Conservation (phyloP, 2,113 vertebrate genomes). For the Castor canadensis region DNA sequence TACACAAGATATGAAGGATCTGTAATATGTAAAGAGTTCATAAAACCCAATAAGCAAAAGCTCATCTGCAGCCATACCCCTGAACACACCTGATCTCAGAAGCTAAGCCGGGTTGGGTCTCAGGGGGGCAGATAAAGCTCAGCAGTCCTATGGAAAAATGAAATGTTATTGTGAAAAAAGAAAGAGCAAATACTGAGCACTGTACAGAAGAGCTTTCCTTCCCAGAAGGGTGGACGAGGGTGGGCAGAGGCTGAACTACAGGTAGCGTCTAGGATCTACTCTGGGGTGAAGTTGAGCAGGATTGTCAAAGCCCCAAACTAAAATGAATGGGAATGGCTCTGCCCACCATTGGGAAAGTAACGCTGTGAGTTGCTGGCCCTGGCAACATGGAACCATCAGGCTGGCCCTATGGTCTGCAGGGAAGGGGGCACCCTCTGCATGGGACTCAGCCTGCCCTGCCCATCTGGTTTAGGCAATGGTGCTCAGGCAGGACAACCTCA, state of each 20-base stretch:
- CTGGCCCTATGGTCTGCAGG: background rate
- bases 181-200: background rate
- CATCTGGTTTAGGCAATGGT: background rate
- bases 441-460: background rate
- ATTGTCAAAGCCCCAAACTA: background rate
- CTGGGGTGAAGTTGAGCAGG: background rate
- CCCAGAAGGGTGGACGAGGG: too few relatives aligned
- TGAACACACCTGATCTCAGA: too few relatives aligned
- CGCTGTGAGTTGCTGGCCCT: background rate
- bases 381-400: accelerated
- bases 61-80: too few relatives aligned
- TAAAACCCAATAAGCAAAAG: background rate
- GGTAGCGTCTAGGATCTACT: background rate
- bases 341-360: too few relatives aligned
- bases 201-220: background rate
- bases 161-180: background rate
- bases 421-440: background rate
- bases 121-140: too few relatives aligned
- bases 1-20: too few relatives aligned
- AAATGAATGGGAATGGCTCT: background rate
- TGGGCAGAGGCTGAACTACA: background rate
- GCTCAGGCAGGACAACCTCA: background rate
- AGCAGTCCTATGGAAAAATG: background rate
- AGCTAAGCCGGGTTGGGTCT: too few relatives aligned
- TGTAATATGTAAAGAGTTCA: background rate